These are phyloP conservation scores for Aspiorhynchus laticeps DNA, from an alignment of 2,113 vertebrate species.

Conservation along the genomic window DNA sequence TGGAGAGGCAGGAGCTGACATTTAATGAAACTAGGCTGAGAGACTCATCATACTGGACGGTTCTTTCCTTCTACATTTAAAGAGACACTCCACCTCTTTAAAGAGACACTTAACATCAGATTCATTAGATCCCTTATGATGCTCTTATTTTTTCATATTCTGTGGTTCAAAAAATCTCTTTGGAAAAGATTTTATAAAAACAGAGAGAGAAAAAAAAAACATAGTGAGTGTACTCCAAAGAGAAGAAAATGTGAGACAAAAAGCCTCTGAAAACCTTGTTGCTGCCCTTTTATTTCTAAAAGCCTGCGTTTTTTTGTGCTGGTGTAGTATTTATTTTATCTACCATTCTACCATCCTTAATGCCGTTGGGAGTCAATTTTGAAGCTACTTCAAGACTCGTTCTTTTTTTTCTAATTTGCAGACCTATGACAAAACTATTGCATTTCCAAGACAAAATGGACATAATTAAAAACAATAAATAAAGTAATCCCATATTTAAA, in stretches of 20 bases:
- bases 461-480: neutral
- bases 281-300: neutral
- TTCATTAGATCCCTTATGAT: constrained; percentile 18
- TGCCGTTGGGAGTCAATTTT: neutral
- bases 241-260: neutral
- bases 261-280: neutral
- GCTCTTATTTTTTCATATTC: neutral
- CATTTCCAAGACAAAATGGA: neutral
- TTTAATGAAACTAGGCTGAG: constrained; percentile 26
- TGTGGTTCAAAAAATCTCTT: neutral
- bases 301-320: neutral
- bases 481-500: neutral
- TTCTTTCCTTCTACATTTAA: constrained; percentile 7
- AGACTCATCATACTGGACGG: neutral
- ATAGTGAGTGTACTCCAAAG: neutral
- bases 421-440: neutral
- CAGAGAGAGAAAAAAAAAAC: neutral
- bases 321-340: neutral
- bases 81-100: constrained; percentile 27
- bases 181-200: neutral
- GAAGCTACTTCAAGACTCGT: neutral
- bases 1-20: constrained; percentile 32
- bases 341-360: neutral
- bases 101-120: constrained; percentile 36
- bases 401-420: neutral